phyloP scores from a whole-genome alignment of 2,797 vertebrate species.

The Octomys mimax region DNA sequence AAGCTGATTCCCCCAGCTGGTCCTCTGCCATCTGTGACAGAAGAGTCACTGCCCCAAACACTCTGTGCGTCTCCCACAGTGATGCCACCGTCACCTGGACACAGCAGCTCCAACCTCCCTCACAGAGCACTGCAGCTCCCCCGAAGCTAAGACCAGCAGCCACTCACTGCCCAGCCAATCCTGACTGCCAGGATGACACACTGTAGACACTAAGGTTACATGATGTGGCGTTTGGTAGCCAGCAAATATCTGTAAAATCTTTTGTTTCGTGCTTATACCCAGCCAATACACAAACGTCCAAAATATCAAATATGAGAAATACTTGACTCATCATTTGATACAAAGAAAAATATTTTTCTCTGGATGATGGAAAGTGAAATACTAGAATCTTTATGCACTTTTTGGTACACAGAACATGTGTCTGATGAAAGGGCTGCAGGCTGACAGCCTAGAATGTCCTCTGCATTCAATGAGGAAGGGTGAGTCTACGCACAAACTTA shows the following conservation, averaged over 20 bases:
- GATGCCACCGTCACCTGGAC: background rate
- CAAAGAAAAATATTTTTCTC: background rate
- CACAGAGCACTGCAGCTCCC: background rate
- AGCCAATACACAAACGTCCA: background rate
- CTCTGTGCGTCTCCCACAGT: background rate
- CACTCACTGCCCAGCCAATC: background rate
- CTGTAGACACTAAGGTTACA: background rate
- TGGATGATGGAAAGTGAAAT: background rate
- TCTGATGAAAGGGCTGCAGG: background rate
- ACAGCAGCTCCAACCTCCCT: rapidly evolving
- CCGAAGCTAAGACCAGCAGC: background rate
- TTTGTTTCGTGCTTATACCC: background rate
- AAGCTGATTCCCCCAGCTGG: background rate
- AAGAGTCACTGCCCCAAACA: background rate
- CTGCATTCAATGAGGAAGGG: background rate
- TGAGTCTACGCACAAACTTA: background rate
- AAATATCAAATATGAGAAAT: background rate
- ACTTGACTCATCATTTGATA: background rate
- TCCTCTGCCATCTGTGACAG: background rate
- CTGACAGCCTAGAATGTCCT: background rate
- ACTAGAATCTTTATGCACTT: background rate
- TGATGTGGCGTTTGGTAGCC: background rate
- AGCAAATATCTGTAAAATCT: background rate
- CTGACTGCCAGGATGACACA: background rate
- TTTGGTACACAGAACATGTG: too few relatives aligned